Evolutionary conservation across 64 coral and sea anemone genomes (phyloP), one percentile per base, ranked within the genome.

Genomic region (Catalaphyllia jardinei): DNA sequence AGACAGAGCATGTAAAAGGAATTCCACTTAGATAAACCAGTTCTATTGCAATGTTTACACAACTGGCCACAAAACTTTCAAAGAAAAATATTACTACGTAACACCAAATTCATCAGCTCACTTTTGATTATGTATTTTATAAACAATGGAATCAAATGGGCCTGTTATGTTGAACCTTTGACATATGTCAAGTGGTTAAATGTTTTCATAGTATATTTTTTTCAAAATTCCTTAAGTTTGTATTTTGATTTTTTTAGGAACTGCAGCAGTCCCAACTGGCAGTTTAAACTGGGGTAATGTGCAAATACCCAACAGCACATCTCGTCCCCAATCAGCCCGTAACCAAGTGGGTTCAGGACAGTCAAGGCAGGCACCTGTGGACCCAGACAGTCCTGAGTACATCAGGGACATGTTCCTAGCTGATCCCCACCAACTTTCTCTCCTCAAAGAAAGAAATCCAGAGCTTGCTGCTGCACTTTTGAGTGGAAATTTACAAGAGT

Each of bases 371-470:
- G 14, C 46, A 50, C 72, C 75, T 3, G 61, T 76, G 42, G 87
- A 88, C 69, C 51, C 50, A 31, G 92, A 97, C 30, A 90, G 88
- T 38, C 97, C 94, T 27, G 83, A 95, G 83, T 80, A 72, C 64
- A 91, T 99, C 5, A 90, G 97, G 86, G 88, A 95, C 50, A 99
- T 95, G 88, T 95, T 99, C 81, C n/a, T 99, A 33, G 82, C 83
- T 52, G 97, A 99, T 72, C 83, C 94, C 8, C 94, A 99, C 72
- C 97, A 99, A 67, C 74, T 93, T 15, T 95, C 97, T 0, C 74
- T 95, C 12, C 39, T 99, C 12, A 95, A 92, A 62, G 97, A 99
- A 76, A 95, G 97, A 74, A 99, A 99, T 75, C 91, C 97, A 55
- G 91, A 93, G 80, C 88, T 99, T 71, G 94, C 97, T 29, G 91